Percentiles rank a stretch among this genome's conserved stretches.
Conservation (phyloP, 1,140 invertebrate genomes). For the Tetragonula clypearis region DNA sequence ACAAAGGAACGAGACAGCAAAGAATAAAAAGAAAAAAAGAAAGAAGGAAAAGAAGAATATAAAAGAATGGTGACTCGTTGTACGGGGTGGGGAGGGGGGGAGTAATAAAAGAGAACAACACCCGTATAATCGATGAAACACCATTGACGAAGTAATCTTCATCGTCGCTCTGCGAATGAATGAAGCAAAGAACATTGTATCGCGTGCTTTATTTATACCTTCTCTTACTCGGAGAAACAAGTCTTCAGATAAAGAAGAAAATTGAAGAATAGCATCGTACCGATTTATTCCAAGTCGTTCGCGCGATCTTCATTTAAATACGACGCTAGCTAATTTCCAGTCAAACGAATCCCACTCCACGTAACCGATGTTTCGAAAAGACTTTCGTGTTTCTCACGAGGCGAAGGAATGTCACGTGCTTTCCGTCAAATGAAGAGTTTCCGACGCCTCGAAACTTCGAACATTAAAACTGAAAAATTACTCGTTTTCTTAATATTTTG, state of each 20-base stretch:
- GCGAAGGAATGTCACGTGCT: background rate
- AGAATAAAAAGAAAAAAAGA: too few species aligned
- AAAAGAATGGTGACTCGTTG: background rate
- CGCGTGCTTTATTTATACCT: constrained; percentile 23
- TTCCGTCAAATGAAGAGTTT: background rate
- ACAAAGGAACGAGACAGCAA: too few species aligned
- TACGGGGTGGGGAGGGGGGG: too few species aligned
- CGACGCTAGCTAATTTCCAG: background rate
- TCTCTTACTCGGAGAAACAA: constrained; percentile 1
- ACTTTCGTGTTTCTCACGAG: background rate
- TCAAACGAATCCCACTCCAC: too few species aligned
- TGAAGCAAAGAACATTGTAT: background rate
- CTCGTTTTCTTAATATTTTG: too few species aligned
- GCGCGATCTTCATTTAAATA: constrained; percentile 9
- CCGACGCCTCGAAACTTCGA: too few species aligned
- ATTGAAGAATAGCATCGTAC: background rate
- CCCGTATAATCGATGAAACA: constrained; percentile 8
- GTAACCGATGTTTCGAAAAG: background rate
- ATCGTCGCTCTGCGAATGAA: background rate
- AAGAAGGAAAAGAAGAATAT: too few species aligned
- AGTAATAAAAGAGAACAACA: background rate
- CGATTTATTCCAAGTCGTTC: background rate
- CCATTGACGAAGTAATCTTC: constrained; percentile 9
- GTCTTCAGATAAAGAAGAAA: too few species aligned
- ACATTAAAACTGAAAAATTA: too few species aligned